Evolutionary conservation across 2,797 vertebrate species (phyloP).

Genomic region (Cirrhinus mrigala): DNA sequence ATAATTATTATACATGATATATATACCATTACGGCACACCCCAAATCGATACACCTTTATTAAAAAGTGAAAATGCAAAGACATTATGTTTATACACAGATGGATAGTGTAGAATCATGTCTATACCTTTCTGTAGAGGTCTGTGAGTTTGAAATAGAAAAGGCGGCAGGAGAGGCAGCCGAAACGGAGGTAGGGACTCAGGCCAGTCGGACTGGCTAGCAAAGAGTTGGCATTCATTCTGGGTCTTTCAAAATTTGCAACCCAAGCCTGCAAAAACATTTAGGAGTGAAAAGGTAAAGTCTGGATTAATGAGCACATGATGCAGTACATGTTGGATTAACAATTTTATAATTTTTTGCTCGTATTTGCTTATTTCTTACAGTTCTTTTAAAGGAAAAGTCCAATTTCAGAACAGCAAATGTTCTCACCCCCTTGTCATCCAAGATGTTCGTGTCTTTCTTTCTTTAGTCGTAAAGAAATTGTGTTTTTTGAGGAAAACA

Average conservation of each 20-base stretch:
- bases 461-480: too few species aligned
- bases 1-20: background rate
- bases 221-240: conserved; percentile 84
- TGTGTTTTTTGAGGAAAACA: too few species aligned
- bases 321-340: background rate
- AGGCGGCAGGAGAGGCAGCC: conserved; percentile 84
- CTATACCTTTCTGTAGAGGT: conserved; percentile 79
- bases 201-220: conserved; percentile 81
- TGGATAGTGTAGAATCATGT: background rate
- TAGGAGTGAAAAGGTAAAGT: background rate
- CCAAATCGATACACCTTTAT: background rate
- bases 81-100: background rate
- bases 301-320: background rate
- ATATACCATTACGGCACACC: background rate
- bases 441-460: too few species aligned
- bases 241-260: conserved; percentile 83
- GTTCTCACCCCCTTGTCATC: too few species aligned
- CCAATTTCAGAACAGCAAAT: too few species aligned
- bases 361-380: background rate
- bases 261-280: conserved; percentile 76
- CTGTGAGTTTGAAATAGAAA: conserved; percentile 84
- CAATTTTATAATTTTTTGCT: background rate
- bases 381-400: background rate
- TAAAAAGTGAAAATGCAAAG: background rate
- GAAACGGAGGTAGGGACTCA: conserved; percentile 83